These are phyloP conservation scores for Phylloscopus trochilus DNA, from an alignment of 2,113 vertebrate genomes.

Conservation along the genomic window DNA sequence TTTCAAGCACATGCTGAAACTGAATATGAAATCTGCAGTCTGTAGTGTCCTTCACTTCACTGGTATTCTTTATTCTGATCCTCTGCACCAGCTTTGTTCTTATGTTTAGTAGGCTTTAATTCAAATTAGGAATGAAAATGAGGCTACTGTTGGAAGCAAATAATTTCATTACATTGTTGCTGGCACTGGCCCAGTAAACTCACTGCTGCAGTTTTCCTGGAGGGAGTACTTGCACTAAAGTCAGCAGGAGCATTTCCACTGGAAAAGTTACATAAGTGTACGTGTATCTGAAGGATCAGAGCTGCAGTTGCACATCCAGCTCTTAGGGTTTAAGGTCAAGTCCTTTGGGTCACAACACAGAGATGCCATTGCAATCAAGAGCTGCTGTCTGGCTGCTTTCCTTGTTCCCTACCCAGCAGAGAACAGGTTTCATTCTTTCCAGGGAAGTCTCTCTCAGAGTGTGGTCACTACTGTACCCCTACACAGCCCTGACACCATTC, in stretches of 20 bases:
- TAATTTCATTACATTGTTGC: background rate
- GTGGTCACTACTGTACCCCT: background rate
- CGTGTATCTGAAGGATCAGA: background rate
- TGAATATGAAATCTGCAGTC: background rate
- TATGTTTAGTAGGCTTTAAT: background rate
- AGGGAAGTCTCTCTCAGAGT: background rate
- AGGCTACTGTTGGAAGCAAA: background rate
- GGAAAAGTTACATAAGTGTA: background rate
- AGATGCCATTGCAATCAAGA: background rate
- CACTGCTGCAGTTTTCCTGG: conserved; percentile 13
- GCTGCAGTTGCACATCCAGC: background rate
- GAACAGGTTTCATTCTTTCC: background rate
- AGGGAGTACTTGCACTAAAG: background rate
- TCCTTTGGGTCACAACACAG: background rate
- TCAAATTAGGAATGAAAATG: background rate
- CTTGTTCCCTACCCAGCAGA: background rate
- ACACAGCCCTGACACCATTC: background rate
- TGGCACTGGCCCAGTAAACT: background rate
- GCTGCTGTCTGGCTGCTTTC: background rate
- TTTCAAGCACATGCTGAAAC: background rate
- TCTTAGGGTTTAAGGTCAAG: background rate
- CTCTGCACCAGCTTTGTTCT: background rate
- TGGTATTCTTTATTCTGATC: background rate
- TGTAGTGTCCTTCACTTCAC: background rate
- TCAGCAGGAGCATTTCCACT: background rate